Evolutionary conservation across 1,140 invertebrate genomes (phyloP).

Genomic region (Pachyrhynchus sulphureomaculatus): DNA sequence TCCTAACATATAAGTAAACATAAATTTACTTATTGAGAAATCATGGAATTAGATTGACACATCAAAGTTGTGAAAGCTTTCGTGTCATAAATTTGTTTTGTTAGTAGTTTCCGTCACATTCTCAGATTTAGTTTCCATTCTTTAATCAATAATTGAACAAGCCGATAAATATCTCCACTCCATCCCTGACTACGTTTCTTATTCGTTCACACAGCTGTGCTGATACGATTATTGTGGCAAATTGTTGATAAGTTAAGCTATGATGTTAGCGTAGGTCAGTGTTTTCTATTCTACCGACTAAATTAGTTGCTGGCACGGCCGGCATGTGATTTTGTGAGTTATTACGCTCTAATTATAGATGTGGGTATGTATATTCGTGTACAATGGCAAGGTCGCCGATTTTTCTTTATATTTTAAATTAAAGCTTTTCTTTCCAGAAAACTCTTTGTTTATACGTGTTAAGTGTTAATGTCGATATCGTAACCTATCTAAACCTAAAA

Average conservation of each 20-base stretch:
- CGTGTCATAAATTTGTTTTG: no score
- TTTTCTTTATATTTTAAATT: neutral
- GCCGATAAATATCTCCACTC: neutral
- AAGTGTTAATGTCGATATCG: no score
- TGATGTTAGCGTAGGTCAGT: conserved; percentile 18
- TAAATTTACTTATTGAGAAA: no score
- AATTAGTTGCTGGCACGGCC: neutral
- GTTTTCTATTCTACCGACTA: conserved; percentile 17
- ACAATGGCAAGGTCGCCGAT: neutral
- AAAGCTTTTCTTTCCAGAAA: neutral
- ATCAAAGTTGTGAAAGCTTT: no score
- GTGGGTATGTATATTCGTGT: conserved; percentile 18
- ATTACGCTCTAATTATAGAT: conserved; percentile 15
- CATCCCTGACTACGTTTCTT: neutral
- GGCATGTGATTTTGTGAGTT: conserved; percentile 13
- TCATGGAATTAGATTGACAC: no score
- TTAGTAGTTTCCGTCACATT: no score
- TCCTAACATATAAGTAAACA: no score
- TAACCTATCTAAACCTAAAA: no score
- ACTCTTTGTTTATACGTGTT: no score
- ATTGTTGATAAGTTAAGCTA: conserved; percentile 10
- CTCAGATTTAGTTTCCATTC: no score
- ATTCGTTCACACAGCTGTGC: conserved; percentile 2
- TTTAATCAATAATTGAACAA: no score
- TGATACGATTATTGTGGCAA: conserved; percentile 6